These are phyloP conservation scores for Heteropelma amictum DNA, from an alignment of 2,888 invertebrate species.

Conservation along the genomic window DNA sequence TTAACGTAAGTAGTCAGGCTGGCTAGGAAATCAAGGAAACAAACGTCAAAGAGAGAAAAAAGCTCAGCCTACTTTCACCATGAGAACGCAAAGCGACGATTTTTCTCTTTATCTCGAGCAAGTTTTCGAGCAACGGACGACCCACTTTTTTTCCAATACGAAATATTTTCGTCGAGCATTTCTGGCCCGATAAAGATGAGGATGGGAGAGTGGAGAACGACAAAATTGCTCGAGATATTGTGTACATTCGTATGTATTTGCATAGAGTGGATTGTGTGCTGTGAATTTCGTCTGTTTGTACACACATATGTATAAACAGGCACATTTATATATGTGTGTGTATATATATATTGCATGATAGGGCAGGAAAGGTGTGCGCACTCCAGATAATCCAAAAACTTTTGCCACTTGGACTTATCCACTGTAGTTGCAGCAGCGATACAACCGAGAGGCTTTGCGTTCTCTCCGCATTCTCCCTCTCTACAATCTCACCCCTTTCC, in stretches of 20 bases:
- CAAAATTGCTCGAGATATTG: conserved; percentile 34
- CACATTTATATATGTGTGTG: background rate
- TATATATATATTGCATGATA: background rate
- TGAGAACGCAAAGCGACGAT: conserved; percentile 10
- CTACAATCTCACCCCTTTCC: background rate
- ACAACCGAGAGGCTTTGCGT: conserved; percentile 3
- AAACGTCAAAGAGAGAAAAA: conserved; percentile 3
- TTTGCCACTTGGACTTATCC: conserved; percentile 44
- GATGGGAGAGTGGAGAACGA: conserved; percentile 1
- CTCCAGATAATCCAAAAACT: conserved; percentile 54
- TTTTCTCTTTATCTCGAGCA: conserved; percentile 25
- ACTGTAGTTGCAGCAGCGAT: conserved; percentile 22
- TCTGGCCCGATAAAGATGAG: conserved; percentile 21
- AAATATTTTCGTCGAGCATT: conserved; percentile 31
- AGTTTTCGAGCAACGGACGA: background rate
- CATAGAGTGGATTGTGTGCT: background rate
- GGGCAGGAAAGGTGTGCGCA: conserved; percentile 27
- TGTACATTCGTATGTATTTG: background rate
- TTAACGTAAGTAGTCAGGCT: background rate
- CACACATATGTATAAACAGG: background rate
- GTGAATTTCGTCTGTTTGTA: conserved; percentile 13
- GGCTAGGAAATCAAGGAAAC: background rate
- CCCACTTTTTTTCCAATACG: conserved; percentile 30
- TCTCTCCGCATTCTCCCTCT: conserved; percentile 12
- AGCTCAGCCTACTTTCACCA: background rate